phyloP scores from a whole-genome alignment of 2,888 invertebrate species.

The Plutella xylostella region DNA sequence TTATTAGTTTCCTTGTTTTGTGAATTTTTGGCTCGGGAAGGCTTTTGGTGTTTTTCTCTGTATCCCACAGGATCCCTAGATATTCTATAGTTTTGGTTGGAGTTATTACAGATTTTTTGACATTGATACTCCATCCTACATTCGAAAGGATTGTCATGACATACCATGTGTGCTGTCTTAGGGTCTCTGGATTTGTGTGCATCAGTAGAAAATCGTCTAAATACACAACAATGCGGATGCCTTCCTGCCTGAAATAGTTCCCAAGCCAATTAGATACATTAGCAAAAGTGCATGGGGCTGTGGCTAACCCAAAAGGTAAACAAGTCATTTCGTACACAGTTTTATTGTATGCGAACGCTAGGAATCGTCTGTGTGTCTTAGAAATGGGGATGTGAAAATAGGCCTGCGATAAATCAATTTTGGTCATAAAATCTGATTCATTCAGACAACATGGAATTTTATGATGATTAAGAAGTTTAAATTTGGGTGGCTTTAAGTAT shows the following conservation, averaged over 20 bases:
- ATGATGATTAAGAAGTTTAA: neutral
- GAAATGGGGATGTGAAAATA: conserved; percentile 5
- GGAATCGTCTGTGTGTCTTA: neutral
- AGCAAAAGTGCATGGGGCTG: conserved; percentile 11
- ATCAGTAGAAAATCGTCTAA: conserved; percentile 17
- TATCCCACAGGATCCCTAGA: conserved; percentile 4
- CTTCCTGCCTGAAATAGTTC: conserved; percentile 11
- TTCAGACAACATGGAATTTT: neutral
- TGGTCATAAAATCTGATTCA: neutral
- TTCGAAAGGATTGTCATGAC: neutral
- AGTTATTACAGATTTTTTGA: neutral
- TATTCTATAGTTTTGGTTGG: neutral
- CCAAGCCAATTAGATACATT: conserved; percentile 19
- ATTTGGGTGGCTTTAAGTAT: neutral
- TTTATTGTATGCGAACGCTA: neutral
- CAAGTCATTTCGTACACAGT: neutral
- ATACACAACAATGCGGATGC: conserved; percentile 19
- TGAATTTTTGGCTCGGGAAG: neutral
- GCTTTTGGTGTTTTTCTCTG: neutral
- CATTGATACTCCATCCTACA: conserved; percentile 4
- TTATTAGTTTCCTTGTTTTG: neutral
- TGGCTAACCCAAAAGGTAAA: conserved; percentile 3
- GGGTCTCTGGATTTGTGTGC: conserved; percentile 1
- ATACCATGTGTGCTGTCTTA: neutral
- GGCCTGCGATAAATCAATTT: too few relatives aligned